Percentiles rank a stretch among this genome's conserved stretches.
Conservation (phyloP, 2,797 vertebrate species). For the Lacerta viridis region DNA sequence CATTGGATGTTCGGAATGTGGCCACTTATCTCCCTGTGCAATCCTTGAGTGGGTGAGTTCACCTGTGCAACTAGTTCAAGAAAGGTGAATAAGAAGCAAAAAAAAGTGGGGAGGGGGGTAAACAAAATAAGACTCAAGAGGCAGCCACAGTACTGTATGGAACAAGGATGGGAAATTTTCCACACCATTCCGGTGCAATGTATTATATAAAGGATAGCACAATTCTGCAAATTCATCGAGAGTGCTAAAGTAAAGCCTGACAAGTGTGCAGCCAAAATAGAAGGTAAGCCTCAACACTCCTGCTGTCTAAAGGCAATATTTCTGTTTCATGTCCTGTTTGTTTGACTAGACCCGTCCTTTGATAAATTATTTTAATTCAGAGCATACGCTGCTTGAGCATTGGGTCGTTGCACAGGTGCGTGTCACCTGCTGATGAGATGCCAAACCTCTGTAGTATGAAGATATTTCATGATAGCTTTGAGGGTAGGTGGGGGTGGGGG, state of each 20-base stretch:
- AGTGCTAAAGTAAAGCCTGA: background rate
- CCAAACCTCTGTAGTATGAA: conserved; percentile 35
- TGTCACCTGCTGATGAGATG: conserved; percentile 54
- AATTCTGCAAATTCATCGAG: conserved; percentile 7
- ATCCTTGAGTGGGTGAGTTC: no score
- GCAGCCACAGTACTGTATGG: background rate
- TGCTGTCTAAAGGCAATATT: conserved; percentile 38
- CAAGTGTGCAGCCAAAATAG: background rate
- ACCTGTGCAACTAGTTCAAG: no score
- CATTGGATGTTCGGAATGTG: background rate
- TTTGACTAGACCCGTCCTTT: conserved; percentile 48
- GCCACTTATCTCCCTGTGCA: no score
- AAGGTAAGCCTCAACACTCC: background rate
- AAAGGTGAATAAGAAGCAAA: background rate
- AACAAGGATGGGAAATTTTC: background rate
- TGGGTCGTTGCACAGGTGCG: conserved; percentile 24
- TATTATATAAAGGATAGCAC: background rate
- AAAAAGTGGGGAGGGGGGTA: no score
- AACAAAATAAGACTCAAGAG: background rate
- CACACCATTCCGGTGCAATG: no score
- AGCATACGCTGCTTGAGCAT: conserved; percentile 36
- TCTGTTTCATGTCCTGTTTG: conserved; percentile 37
- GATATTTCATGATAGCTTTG: conserved; percentile 26
- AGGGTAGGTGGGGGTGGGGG: background rate
- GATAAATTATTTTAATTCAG: conserved; percentile 59